A percentile compares a stretch with the other conserved stretches of the same genome.
These are phyloP conservation scores for Pseudorasbora parva DNA, from an alignment of 2,113 vertebrate species.

Conservation along the genomic window DNA sequence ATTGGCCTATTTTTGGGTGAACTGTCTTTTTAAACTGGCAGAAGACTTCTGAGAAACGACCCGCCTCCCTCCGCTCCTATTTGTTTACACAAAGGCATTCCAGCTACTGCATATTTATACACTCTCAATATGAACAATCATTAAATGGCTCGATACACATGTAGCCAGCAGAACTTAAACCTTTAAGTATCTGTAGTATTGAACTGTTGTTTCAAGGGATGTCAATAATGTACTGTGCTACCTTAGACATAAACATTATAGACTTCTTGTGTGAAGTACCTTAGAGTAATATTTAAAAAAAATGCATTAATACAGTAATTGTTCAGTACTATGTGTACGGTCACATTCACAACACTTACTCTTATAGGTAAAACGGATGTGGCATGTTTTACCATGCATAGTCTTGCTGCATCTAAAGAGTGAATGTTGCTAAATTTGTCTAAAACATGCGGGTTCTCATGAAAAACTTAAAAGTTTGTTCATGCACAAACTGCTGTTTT, in stretches of 20 bases:
- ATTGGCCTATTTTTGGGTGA: no score
- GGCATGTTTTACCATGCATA: background rate
- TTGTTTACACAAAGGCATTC: conserved; percentile 36
- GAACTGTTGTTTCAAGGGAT: background rate
- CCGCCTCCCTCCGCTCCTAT: conserved; percentile 46
- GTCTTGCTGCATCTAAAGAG: no score
- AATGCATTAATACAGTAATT: background rate
- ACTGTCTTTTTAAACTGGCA: conserved; percentile 37
- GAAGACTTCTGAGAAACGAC: conserved; percentile 57
- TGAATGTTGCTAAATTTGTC: background rate
- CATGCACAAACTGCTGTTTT: background rate
- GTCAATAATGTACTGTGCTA: no score
- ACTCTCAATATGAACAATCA: background rate
- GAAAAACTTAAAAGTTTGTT: background rate
- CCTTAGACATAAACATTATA: background rate
- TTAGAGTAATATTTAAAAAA: background rate
- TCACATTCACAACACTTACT: background rate
- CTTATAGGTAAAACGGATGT: background rate
- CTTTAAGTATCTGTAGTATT: background rate
- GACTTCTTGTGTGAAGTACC: background rate
- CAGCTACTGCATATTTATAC: conserved; percentile 14
- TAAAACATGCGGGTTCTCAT: background rate
- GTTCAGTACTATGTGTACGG: background rate
- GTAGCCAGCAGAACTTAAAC: background rate
- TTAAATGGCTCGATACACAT: background rate